These are phyloP conservation scores for Cepaea hortensis DNA, from an alignment of 2,888 invertebrate species.

Conservation along the genomic window DNA sequence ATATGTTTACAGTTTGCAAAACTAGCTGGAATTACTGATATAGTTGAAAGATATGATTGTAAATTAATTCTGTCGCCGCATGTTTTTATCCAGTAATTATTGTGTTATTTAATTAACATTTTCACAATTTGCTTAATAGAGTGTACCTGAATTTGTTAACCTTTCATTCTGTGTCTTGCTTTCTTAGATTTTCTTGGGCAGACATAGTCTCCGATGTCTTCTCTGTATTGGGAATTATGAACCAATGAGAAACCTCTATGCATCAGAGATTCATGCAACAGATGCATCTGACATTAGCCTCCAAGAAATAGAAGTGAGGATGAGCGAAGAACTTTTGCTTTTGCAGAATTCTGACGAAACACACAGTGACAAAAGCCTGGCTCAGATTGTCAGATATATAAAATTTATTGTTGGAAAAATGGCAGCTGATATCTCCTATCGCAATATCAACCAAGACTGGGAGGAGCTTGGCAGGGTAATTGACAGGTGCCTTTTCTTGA, in stretches of 20 bases:
- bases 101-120: no score
- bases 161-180: background rate
- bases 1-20: no score
- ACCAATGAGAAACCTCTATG: slow-evolving; percentile 53
- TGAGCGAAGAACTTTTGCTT: slow-evolving; percentile 24
- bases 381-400: slow-evolving; percentile 46
- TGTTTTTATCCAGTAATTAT: no score
- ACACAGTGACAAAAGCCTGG: slow-evolving; percentile 14
- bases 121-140: background rate
- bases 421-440: slow-evolving; percentile 52
- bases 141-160: background rate
- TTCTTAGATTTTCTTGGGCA: slow-evolving; percentile 51
- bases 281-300: background rate
- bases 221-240: slow-evolving; percentile 53
- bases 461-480: slow-evolving; percentile 54
- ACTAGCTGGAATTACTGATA: no score
- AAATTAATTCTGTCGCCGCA: no score
- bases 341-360: slow-evolving; percentile 26
- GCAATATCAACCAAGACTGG: slow-evolving; percentile 54
- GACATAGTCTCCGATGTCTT: slow-evolving; percentile 50
- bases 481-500: slow-evolving; percentile 53
- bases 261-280: slow-evolving; percentile 35
- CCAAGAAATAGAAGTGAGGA: background rate
- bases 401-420: slow-evolving; percentile 53
- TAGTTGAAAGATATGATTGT: no score